Evolutionary conservation across 2,113 vertebrate genomes (phyloP).

Genomic region (Gymnogyps californianus): DNA sequence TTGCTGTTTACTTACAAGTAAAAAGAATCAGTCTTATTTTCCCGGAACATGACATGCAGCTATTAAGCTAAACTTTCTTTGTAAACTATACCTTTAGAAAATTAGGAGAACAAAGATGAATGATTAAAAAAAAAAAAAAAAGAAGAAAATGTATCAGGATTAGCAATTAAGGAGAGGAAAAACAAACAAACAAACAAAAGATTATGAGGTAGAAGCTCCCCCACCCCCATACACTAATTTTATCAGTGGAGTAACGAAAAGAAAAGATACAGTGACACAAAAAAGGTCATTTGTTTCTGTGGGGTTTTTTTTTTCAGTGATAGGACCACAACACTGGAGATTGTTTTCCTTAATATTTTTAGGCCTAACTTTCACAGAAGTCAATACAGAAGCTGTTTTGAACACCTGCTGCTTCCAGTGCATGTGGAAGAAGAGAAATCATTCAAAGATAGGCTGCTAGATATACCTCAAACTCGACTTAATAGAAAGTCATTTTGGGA

Average conservation of each 20-base stretch:
- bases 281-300: background rate
- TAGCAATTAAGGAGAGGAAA: no score
- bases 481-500: accelerated
- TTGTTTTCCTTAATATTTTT: background rate
- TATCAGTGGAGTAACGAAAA: background rate
- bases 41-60: background rate
- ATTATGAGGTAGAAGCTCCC: background rate
- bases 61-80: background rate
- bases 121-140: background rate
- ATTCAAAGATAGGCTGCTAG: background rate
- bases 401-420: background rate
- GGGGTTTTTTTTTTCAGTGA: background rate
- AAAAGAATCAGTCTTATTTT: background rate
- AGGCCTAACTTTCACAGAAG: background rate
- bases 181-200: accelerated
- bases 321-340: background rate
- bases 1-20: background rate
- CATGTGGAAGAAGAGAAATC: accelerated
- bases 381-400: background rate
- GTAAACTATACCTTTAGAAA: background rate
- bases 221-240: background rate
- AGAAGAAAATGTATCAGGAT: background rate
- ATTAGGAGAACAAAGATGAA: background rate
- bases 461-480: accelerated
- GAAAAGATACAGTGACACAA: background rate